A percentile compares a stretch with the other conserved stretches of the same genome.
Evolutionary conservation across 2,797 vertebrate species (phyloP).

Genomic region (Paramormyrops hopkinsi): DNA sequence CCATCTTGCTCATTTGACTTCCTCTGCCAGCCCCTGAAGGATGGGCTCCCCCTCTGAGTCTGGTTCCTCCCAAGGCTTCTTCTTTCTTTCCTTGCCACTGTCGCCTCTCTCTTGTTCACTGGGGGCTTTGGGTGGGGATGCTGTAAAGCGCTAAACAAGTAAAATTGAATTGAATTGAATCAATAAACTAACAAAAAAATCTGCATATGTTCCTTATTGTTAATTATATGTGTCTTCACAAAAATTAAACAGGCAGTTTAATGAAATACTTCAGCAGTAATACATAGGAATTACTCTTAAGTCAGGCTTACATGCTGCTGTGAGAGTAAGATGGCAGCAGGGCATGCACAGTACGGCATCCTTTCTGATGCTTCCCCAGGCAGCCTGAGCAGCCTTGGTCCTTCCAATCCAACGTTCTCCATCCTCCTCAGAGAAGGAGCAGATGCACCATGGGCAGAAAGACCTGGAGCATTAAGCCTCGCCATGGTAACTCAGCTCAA

Average conservation of each 20-base stretch:
- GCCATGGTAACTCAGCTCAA: conserved; percentile 48
- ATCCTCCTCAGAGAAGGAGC: conserved; percentile 42
- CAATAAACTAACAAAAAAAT: background rate
- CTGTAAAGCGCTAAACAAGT: background rate
- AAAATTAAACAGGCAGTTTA: background rate
- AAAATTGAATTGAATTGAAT: background rate
- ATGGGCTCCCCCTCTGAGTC: background rate
- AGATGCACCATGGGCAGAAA: conserved; percentile 51
- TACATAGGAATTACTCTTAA: conserved; percentile 7
- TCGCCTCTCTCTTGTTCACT: background rate
- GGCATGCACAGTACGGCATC: background rate
- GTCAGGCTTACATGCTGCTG: conserved; percentile 2
- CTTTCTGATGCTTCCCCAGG: background rate
- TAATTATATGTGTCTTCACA: background rate
- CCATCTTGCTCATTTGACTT: background rate
- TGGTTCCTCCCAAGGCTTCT: background rate
- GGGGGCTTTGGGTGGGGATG: background rate
- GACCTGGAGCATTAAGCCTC: conserved; percentile 57
- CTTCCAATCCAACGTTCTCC: conserved; percentile 1
- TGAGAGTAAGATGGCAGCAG: background rate
- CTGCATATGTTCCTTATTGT: background rate
- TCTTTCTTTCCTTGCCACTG: background rate
- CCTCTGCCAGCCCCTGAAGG: background rate
- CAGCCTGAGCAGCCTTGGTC: background rate
- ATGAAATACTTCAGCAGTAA: background rate